These are phyloP conservation scores for Xenotilapia leptura DNA, from an alignment of 2,113 vertebrate genomes.

Conservation along the genomic window DNA sequence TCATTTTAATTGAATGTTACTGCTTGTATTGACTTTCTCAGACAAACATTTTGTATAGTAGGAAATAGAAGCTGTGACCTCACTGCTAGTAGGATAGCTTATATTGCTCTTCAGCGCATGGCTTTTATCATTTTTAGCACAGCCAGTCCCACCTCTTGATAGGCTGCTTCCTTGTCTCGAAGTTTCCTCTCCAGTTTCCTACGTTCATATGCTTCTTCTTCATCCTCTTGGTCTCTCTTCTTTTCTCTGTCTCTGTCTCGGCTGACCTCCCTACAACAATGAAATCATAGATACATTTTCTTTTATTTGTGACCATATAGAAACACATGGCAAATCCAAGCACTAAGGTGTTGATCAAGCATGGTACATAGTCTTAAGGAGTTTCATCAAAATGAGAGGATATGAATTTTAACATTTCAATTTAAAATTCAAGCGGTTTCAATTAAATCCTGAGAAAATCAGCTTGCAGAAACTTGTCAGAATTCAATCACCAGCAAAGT, in stretches of 20 bases:
- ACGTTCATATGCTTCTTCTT: constrained; percentile 92
- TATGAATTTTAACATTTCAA: background rate
- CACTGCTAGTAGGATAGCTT: background rate
- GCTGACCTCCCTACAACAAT: constrained; percentile 77
- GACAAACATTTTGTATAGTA: background rate
- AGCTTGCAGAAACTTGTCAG: background rate
- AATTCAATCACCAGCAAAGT: background rate
- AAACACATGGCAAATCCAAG: background rate
- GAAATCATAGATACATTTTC: background rate
- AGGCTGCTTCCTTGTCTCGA: constrained; percentile 94
- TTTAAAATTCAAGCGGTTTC: background rate
- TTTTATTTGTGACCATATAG: background rate
- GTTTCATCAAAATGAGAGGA: background rate
- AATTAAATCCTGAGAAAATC: background rate
- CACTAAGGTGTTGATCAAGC: background rate
- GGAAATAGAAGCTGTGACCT: background rate
- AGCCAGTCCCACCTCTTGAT: constrained; percentile 83
- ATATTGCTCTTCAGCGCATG: background rate
- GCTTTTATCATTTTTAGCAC: background rate
- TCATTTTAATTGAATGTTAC: background rate
- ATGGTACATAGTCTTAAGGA: background rate
- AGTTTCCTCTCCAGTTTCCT: constrained; percentile 93
- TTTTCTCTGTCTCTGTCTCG: constrained; percentile 83
- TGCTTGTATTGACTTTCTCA: background rate
- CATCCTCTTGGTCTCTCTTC: constrained; percentile 93